Percentiles rank a stretch among this genome's conserved stretches.
phyloP scores from a whole-genome alignment of 2,113 vertebrate species.

The Crotalus helleri region DNA sequence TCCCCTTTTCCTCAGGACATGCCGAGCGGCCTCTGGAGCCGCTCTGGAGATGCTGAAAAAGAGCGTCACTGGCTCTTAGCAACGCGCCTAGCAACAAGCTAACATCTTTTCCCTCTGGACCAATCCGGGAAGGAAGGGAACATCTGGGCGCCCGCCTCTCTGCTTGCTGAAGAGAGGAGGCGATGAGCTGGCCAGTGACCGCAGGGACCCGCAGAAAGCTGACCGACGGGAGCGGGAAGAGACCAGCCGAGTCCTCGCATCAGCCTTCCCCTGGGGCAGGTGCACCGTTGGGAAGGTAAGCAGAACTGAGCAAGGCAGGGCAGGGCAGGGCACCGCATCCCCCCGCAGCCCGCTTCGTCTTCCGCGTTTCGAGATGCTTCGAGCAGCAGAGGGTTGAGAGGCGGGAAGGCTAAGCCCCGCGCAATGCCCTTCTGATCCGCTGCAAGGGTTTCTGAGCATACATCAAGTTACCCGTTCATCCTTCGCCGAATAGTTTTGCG shows the following conservation, averaged over 20 bases:
- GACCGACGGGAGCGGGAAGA: not conserved
- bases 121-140: slow-evolving; percentile 75
- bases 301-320: not conserved
- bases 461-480: not conserved
- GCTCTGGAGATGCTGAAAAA: slow-evolving; percentile 54
- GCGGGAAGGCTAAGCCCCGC: not conserved
- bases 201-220: slow-evolving; percentile 51
- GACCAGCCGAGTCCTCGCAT: not conserved
- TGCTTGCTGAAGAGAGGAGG: slow-evolving; percentile 50
- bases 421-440: not conserved
- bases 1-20: slow-evolving; percentile 35
- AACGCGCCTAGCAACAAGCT: slow-evolving; percentile 89
- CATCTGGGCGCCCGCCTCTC: slow-evolving; percentile 71
- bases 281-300: not conserved
- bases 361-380: not conserved
- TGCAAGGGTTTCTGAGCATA: not conserved
- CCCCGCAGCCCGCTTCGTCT: not conserved
- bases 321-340: not conserved
- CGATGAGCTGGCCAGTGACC: slow-evolving; percentile 59
- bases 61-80: slow-evolving; percentile 77
- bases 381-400: not conserved
- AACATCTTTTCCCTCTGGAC: slow-evolving; percentile 85
- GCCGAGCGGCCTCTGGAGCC: slow-evolving; percentile 41
- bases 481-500: not conserved
- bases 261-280: not conserved